These are phyloP conservation scores for Oscheius sp. DNA, from an alignment of 2,888 invertebrate genomes.

Conservation along the genomic window DNA sequence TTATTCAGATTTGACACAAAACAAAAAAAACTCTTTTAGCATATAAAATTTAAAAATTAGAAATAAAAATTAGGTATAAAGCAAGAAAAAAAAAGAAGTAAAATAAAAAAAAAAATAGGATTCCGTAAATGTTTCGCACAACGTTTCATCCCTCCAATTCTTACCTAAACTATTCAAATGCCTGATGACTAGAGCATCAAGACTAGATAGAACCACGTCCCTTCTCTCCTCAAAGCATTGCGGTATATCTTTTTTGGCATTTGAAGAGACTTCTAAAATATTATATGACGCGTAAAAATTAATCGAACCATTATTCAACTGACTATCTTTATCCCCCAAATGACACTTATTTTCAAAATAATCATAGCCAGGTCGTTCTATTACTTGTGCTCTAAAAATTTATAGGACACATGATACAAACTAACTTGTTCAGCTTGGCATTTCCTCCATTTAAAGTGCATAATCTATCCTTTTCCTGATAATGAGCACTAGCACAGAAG, in stretches of 20 bases:
- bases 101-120: too few relatives aligned
- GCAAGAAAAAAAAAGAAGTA: too few relatives aligned
- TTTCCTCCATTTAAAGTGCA: constrained; percentile 47
- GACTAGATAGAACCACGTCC: neutral
- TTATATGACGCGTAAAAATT: neutral
- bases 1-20: too few relatives aligned
- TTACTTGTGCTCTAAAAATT: constrained; percentile 24
- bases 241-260: neutral
- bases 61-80: too few relatives aligned
- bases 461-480: constrained; percentile 32
- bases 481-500: constrained; percentile 47
- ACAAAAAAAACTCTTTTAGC: too few relatives aligned
- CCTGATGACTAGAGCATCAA: constrained; percentile 10
- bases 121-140: neutral
- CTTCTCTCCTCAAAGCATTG: constrained; percentile 5
- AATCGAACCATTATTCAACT: neutral
- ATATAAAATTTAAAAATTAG: too few relatives aligned
- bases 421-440: constrained; percentile 36
- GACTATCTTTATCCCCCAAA: constrained; percentile 19
- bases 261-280: neutral
- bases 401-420: neutral
- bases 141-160: too few relatives aligned
- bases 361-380: constrained; percentile 31
- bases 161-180: constrained; percentile 3
- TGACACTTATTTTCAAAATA: constrained; percentile 47